Conservation (phyloP, 64 coral and sea anemone species). For the Pachyseris speciosa region DNA sequence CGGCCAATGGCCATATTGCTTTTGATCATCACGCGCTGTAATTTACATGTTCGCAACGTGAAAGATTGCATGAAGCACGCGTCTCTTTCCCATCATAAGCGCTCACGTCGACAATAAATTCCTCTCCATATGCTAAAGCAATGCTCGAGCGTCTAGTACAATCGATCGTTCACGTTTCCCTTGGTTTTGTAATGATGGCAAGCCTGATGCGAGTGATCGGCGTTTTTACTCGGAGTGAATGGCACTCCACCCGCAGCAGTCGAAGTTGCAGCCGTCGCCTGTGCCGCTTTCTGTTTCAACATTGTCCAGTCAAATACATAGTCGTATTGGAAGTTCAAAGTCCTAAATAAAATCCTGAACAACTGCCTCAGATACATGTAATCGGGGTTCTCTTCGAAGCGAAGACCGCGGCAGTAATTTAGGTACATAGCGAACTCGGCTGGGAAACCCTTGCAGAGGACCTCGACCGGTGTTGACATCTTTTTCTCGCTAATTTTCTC, state of each 20-base stretch:
- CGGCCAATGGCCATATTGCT: too few species aligned
- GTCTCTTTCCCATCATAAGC: neutral
- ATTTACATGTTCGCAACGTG: too few species aligned
- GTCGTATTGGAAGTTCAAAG: conserved; percentile 98
- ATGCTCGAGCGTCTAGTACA: conserved; percentile 18
- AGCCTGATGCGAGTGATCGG: conserved; percentile 60
- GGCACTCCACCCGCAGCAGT: conserved; percentile 49
- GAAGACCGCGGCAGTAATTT: conserved; percentile 96
- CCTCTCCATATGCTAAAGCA: neutral
- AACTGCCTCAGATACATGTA: conserved; percentile 99
- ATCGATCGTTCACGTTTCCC: conserved; percentile 61
- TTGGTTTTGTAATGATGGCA: conserved; percentile 52
- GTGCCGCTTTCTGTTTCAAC: conserved; percentile 98
- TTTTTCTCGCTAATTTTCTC: conserved; percentile 99
- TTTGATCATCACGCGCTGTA: neutral
- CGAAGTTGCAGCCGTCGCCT: conserved; percentile 66
- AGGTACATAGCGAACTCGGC: conserved; percentile 99
- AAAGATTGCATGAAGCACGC: too few species aligned
- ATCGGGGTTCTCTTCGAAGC: conserved; percentile 92
- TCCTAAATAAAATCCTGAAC: conserved; percentile 97
- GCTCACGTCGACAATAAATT: neutral
- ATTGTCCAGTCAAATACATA: conserved; percentile 99
- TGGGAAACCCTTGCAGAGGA: conserved; percentile 96
- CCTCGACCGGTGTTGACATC: conserved; percentile 97
- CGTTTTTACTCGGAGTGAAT: conserved; percentile 78